These are phyloP conservation scores for Gymnopithys bicolor DNA, from an alignment of 2,797 vertebrate species.

Conservation along the genomic window DNA sequence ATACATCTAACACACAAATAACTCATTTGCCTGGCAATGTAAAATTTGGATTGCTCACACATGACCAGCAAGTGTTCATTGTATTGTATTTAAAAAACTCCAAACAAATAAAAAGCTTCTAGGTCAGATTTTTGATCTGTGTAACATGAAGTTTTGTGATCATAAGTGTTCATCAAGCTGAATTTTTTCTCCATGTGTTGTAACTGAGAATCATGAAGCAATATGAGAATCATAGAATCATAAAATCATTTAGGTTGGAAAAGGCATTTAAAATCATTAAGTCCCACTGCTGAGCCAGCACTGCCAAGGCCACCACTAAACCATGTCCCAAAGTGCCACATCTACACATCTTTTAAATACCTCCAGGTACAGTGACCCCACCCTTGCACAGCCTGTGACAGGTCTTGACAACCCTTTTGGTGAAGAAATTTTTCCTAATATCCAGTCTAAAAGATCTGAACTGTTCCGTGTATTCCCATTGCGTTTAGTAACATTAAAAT, in stretches of 20 bases:
- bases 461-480: neutral
- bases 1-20: neutral
- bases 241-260: neutral
- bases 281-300: neutral
- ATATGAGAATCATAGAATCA: neutral
- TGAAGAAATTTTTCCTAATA: neutral
- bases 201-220: neutral
- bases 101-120: neutral
- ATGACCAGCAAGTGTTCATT: neutral
- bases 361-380: no score
- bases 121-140: slow-evolving; percentile 20
- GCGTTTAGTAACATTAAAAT: neutral
- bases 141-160: neutral
- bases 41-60: slow-evolving; percentile 6
- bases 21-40: neutral
- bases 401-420: neutral
- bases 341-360: neutral
- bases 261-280: accelerated
- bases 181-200: neutral
- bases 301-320: neutral
- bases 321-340: neutral
- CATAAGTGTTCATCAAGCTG: slow-evolving; percentile 17
- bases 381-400: neutral
- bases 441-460: neutral
- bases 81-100: neutral